Percentiles rank a stretch among this genome's conserved stretches.
Conservation (phyloP, 1,140 invertebrate species). For the Heterodera schachtii region DNA sequence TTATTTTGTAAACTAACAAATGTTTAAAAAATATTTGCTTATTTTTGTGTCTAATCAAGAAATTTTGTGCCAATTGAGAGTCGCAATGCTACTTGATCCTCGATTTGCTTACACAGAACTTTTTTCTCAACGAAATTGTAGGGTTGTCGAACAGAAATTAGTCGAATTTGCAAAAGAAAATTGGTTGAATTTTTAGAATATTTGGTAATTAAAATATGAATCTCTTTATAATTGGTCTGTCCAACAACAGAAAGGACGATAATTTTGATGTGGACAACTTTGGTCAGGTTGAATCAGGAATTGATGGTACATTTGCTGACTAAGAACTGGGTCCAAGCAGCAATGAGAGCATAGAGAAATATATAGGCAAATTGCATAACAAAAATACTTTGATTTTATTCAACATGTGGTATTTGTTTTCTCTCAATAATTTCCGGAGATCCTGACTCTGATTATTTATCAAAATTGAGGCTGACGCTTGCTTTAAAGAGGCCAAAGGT, state of each 20-base stretch:
- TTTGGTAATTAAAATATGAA: background rate
- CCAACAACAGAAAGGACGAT: background rate
- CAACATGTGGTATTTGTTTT: too few relatives aligned
- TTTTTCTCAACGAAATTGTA: background rate
- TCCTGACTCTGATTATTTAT: too few relatives aligned
- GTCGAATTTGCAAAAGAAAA: background rate
- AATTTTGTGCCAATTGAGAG: too few relatives aligned
- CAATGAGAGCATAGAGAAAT: background rate
- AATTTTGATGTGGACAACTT: background rate
- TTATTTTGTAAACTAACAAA: too few relatives aligned
- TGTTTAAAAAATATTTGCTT: too few relatives aligned
- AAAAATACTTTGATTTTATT: background rate
- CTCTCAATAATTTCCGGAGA: too few relatives aligned
- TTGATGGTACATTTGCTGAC: background rate
- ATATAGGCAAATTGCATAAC: background rate
- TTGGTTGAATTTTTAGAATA: background rate
- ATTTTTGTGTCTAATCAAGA: too few relatives aligned
- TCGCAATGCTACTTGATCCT: background rate
- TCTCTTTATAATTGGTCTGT: background rate
- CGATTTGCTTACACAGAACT: background rate
- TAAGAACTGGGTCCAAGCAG: background rate
- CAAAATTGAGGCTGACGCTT: too few relatives aligned
- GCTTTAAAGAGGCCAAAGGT: too few relatives aligned
- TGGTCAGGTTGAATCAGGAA: background rate
- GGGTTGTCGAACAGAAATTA: slow-evolving; percentile 9